phyloP scores from a whole-genome alignment of 2,888 invertebrate species.

The Incurvaria masculella region DNA sequence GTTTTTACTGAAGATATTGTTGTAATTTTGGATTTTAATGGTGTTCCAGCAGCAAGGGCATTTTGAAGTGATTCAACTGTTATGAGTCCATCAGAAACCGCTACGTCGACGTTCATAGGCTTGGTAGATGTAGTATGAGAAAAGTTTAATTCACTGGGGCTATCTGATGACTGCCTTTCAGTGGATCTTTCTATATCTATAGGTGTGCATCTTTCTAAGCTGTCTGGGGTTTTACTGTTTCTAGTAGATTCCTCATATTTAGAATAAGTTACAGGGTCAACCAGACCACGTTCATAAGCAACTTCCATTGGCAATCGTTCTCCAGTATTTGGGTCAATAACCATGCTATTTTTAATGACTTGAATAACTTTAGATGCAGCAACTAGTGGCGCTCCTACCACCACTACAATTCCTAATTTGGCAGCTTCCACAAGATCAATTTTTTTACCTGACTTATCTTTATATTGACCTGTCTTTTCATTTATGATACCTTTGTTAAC shows the following conservation, averaged over 20 bases:
- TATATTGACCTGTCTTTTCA: conserved; percentile 65
- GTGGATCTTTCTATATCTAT: conserved; percentile 5
- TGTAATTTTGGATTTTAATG: conserved; percentile 16
- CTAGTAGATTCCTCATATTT: conserved; percentile 49
- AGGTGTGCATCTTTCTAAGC: conserved; percentile 22
- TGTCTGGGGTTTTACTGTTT: conserved; percentile 32
- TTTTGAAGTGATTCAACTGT: conserved; percentile 52
- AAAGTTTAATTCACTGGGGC: conserved; percentile 23
- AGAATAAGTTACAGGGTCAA: conserved; percentile 56
- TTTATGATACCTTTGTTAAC: conserved; percentile 73
- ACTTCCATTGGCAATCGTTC: conserved; percentile 77
- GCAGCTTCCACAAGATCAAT: conserved; percentile 71
- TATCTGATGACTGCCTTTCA: conserved; percentile 17
- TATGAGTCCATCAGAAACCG: conserved; percentile 53
- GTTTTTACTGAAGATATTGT: conserved; percentile 22
- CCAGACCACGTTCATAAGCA: conserved; percentile 73
- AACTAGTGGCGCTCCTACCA: conserved; percentile 71
- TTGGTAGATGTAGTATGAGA: conserved; percentile 38
- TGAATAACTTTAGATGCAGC: conserved; percentile 68
- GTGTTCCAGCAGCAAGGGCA: conserved; percentile 34
- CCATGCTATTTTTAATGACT: conserved; percentile 61
- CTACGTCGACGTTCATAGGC: conserved; percentile 58
- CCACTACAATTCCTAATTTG: conserved; percentile 71
- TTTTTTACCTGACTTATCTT: conserved; percentile 61
- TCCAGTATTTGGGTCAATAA: conserved; percentile 77